Percentiles rank a stretch among this genome's conserved stretches.
These are phyloP conservation scores for Lophura nycthemera DNA, from an alignment of 2,113 vertebrate species.

Conservation along the genomic window DNA sequence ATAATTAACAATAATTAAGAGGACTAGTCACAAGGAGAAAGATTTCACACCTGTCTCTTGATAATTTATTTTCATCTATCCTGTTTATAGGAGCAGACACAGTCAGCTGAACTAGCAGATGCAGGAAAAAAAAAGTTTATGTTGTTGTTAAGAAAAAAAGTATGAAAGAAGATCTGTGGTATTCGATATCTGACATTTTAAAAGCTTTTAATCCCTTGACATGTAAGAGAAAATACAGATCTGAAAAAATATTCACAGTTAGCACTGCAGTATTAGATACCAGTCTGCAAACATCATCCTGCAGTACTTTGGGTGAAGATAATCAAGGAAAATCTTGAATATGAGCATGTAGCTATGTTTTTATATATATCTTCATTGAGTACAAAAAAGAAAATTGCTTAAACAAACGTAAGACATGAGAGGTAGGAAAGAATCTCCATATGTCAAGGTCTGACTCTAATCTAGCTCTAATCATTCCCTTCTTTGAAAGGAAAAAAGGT, in stretches of 20 bases:
- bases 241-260: neutral
- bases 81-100: neutral
- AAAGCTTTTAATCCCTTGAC: neutral
- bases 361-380: neutral
- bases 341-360: neutral
- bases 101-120: neutral
- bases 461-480: neutral
- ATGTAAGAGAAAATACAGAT: neutral
- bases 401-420: neutral
- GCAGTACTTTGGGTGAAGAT: neutral
- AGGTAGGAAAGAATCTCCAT: neutral
- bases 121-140: neutral
- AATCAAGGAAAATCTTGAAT: neutral
- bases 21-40: neutral
- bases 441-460: neutral
- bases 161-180: neutral
- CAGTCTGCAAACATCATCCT: neutral
- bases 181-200: neutral
- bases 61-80: neutral
- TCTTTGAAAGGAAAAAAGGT: neutral
- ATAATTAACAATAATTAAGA: neutral
- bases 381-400: neutral
- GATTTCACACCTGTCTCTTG: neutral
- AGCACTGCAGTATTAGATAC: neutral
- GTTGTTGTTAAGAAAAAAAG: neutral